Conservation (phyloP, 2,797 vertebrate genomes). For the Echeneis naucrates region DNA sequence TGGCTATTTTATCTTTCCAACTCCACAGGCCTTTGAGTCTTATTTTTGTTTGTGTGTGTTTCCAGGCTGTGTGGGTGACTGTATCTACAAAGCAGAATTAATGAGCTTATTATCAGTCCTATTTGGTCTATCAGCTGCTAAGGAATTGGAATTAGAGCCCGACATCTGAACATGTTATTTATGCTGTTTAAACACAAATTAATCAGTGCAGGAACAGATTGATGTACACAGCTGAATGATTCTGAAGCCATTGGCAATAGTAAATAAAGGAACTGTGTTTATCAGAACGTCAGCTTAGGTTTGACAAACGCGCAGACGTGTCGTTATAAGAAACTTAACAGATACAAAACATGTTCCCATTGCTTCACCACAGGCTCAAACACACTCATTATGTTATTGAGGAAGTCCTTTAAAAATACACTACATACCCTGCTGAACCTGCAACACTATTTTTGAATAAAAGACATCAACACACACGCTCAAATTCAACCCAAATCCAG, state of each 20-base stretch:
- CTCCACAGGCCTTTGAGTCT: background rate
- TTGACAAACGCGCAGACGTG: background rate
- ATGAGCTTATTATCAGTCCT: conserved; percentile 58
- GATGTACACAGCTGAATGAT: conserved; percentile 62
- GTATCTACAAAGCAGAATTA: conserved; percentile 56
- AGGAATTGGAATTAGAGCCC: conserved; percentile 61
- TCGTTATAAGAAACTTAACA: background rate
- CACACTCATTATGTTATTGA: background rate
- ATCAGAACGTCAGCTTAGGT: conserved; percentile 29
- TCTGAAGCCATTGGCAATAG: conserved; percentile 31
- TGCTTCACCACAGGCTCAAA: background rate
- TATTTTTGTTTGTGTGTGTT: conserved; percentile 17
- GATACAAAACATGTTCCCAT: background rate
- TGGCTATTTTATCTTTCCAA: background rate
- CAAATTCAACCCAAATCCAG: background rate
- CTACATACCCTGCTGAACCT: too few species aligned
- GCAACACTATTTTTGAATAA: too few species aligned
- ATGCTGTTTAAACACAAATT: conserved; percentile 64
- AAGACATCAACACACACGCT: background rate
- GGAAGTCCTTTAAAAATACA: conserved; percentile 12
- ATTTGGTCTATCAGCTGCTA: conserved; percentile 59
- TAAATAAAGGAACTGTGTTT: conserved; percentile 33
- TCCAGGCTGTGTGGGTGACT: conserved; percentile 24
- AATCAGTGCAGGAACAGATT: conserved; percentile 62
- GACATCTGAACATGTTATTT: conserved; percentile 52